These are phyloP conservation scores for Virgularia gustaviana DNA, from an alignment of 92 coral and sea anemone species.

Conservation along the genomic window DNA sequence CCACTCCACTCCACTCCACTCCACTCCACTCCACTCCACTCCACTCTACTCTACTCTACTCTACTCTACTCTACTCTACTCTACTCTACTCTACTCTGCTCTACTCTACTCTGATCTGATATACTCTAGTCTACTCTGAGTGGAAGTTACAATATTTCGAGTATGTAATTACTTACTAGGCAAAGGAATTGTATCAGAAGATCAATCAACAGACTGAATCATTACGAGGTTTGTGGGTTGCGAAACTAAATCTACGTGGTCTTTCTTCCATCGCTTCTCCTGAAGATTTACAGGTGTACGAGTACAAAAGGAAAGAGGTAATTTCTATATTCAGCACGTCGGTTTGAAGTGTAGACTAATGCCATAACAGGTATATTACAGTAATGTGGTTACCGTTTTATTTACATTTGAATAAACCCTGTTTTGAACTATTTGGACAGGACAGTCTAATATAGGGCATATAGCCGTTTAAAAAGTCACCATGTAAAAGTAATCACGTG, in stretches of 20 bases:
- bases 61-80: too few relatives aligned
- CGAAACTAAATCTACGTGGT: conserved; percentile 91
- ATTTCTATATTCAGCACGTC: too few relatives aligned
- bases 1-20: too few relatives aligned
- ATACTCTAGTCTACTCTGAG: not conserved
- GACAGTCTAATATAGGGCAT: too few relatives aligned
- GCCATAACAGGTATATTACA: not conserved
- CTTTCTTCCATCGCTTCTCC: conserved; percentile 98
- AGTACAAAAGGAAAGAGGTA: conserved; percentile 84
- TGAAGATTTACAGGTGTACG: conserved; percentile 86
- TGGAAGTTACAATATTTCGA: not conserved
- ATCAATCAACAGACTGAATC: conserved; percentile 91
- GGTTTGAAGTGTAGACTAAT: not conserved
- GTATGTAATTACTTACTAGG: conserved; percentile 21
- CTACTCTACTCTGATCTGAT: too few relatives aligned
- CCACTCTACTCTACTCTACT: too few relatives aligned
- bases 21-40: too few relatives aligned
- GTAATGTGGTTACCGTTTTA: not conserved
- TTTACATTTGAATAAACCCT: not conserved
- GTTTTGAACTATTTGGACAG: too few relatives aligned
- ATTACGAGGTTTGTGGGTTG: conserved; percentile 93
- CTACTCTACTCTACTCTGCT: too few relatives aligned
- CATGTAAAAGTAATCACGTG: too few relatives aligned
- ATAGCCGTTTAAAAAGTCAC: too few relatives aligned
- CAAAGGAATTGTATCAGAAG: conserved; percentile 93